A percentile compares a stretch with the other conserved stretches of the same genome.
Conservation (phyloP, 23 tunicate species). For the Trididemnum clinides region DNA sequence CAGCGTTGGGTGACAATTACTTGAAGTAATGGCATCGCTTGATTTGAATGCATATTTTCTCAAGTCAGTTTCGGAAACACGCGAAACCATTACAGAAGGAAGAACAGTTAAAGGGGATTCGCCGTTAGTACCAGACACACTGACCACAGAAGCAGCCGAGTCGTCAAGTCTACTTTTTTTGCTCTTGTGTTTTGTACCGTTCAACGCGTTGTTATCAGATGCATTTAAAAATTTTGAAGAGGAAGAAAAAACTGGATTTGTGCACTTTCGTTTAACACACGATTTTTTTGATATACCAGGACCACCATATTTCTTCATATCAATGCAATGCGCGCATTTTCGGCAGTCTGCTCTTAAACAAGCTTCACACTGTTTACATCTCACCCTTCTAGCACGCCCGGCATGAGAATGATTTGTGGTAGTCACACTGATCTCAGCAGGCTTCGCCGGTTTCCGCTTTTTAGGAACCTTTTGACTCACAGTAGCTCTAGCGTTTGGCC, state of each 20-base stretch:
- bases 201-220: no score
- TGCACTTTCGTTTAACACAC: constrained; percentile 71
- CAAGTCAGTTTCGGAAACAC: constrained; percentile 11
- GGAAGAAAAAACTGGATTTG: constrained; percentile 72
- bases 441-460: constrained; percentile 12
- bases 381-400: constrained; percentile 63
- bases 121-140: background rate
- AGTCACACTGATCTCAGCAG: background rate
- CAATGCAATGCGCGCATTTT: constrained; percentile 76
- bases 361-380: constrained; percentile 89
- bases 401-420: constrained; percentile 18
- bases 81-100: constrained; percentile 36
- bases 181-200: no score
- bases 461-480: background rate
- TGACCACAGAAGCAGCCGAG: no score
- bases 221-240: no score
- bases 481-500: constrained; percentile 43
- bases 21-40: background rate
- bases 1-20: background rate
- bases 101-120: background rate
- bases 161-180: no score
- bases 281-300: constrained; percentile 92
- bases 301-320: constrained; percentile 94
- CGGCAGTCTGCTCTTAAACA: constrained; percentile 76
- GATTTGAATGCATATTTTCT: constrained; percentile 21